Evolutionary conservation across 2,113 vertebrate genomes (phyloP).

Genomic region (Perca schrenkii): DNA sequence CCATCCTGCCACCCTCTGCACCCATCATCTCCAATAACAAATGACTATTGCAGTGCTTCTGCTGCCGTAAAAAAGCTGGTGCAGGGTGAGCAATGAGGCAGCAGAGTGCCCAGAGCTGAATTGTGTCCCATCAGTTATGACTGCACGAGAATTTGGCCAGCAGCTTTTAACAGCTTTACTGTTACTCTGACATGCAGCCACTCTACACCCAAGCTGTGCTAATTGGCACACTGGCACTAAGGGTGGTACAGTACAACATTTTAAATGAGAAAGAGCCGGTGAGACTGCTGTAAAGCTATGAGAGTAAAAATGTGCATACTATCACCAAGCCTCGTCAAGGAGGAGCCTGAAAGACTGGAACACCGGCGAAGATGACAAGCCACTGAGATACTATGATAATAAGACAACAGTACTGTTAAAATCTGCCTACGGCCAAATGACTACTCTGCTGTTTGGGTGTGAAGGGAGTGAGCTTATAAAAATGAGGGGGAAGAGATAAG

Average conservation of each 20-base stretch:
- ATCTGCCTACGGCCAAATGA: conserved; percentile 16
- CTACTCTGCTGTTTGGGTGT: conserved; percentile 11
- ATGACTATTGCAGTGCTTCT: conserved; percentile 48
- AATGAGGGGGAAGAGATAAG: not conserved
- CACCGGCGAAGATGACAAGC: conserved; percentile 1
- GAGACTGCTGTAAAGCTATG: conserved; percentile 11
- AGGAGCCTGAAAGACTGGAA: conserved; percentile 11
- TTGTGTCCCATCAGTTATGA: conserved; percentile 52
- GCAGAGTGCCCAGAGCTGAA: conserved; percentile 51
- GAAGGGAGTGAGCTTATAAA: conserved; percentile 1
- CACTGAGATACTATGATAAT: not conserved
- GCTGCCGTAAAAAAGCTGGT: conserved; percentile 55
- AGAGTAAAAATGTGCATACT: not conserved
- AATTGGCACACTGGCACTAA: not conserved
- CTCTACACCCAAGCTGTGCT: conserved; percentile 10
- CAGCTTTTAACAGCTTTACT: conserved; percentile 4
- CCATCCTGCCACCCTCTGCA: conserved; percentile 25
- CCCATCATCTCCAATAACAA: conserved; percentile 42
- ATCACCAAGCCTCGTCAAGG: not conserved
- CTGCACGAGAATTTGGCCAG: conserved; percentile 44
- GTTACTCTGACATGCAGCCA: conserved; percentile 2
- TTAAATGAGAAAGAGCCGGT: not conserved
- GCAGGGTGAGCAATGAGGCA: conserved; percentile 58
- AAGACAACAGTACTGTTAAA: not conserved
- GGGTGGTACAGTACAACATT: not conserved